Conservation (phyloP, 2,888 invertebrate genomes). For the Agonum fuliginosum region DNA sequence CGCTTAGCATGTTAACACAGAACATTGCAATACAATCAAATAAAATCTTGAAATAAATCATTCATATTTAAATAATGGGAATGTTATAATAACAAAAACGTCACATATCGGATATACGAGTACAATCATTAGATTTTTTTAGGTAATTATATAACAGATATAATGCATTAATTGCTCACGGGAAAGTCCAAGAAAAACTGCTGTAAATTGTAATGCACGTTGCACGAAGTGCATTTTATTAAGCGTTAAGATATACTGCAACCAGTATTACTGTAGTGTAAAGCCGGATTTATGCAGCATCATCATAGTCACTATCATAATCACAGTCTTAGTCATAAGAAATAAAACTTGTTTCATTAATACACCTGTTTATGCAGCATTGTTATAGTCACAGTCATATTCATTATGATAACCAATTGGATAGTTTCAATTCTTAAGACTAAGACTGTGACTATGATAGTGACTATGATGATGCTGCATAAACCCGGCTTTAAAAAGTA, state of each 20-base stretch:
- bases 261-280: not conserved
- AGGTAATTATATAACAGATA: slow-evolving; percentile 7
- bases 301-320: too few relatives aligned
- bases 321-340: too few relatives aligned
- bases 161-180: slow-evolving; percentile 1
- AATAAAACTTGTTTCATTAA: too few relatives aligned
- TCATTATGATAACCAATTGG: too few relatives aligned
- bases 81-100: slow-evolving; percentile 17
- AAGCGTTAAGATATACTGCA: not conserved
- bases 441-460: too few relatives aligned
- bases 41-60: not conserved
- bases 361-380: too few relatives aligned
- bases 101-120: slow-evolving; percentile 12
- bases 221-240: not conserved
- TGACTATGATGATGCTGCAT: too few relatives aligned
- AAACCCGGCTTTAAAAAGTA: too few relatives aligned
- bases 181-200: slow-evolving; percentile 2
- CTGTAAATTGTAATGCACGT: not conserved
- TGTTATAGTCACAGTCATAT: too few relatives aligned
- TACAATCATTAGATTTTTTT: slow-evolving; percentile 4
- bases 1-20: not conserved
- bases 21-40: slow-evolving; percentile 23
- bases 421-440: too few relatives aligned
- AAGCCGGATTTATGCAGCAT: not conserved
- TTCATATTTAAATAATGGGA: slow-evolving; percentile 12